Evolutionary conservation across 2,888 invertebrate species (phyloP).

Genomic region (Pristionchus japonicus): DNA sequence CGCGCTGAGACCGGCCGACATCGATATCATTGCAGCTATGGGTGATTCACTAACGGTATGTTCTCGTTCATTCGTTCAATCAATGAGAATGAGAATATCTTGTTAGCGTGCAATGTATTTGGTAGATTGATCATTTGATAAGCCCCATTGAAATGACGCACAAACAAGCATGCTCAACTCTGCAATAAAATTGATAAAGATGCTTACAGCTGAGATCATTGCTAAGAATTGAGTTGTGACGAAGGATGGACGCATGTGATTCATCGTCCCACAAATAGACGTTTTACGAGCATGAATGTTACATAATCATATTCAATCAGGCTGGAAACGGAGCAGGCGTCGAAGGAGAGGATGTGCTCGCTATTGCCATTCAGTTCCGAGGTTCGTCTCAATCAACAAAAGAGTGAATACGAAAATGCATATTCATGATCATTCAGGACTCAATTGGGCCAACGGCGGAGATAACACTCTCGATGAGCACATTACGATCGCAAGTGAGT

Average conservation of each 20-base stretch:
- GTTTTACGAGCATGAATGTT: too few relatives aligned
- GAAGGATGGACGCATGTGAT: too few relatives aligned
- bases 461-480: slow-evolving; percentile 60
- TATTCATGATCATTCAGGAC: slow-evolving; percentile 65
- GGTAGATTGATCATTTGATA: neutral
- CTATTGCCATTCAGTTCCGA: slow-evolving; percentile 65
- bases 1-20: slow-evolving; percentile 60
- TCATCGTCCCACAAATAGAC: too few relatives aligned
- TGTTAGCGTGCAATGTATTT: too few relatives aligned
- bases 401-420: too few relatives aligned
- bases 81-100: too few relatives aligned
- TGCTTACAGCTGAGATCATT: neutral
- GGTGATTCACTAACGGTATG: slow-evolving; percentile 66
- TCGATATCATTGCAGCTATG: slow-evolving; percentile 63
- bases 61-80: too few relatives aligned
- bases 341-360: slow-evolving; percentile 59
- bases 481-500: slow-evolving; percentile 64
- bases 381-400: too few relatives aligned
- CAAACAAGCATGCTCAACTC: neutral
- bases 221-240: neutral
- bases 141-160: too few relatives aligned
- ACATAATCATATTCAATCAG: too few relatives aligned
- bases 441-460: slow-evolving; percentile 63
- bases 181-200: neutral
- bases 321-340: slow-evolving; percentile 70